A percentile compares a stretch with the other conserved stretches of the same genome.
Evolutionary conservation across 2,113 vertebrate genomes (phyloP).

Genomic region (Murina feae): DNA sequence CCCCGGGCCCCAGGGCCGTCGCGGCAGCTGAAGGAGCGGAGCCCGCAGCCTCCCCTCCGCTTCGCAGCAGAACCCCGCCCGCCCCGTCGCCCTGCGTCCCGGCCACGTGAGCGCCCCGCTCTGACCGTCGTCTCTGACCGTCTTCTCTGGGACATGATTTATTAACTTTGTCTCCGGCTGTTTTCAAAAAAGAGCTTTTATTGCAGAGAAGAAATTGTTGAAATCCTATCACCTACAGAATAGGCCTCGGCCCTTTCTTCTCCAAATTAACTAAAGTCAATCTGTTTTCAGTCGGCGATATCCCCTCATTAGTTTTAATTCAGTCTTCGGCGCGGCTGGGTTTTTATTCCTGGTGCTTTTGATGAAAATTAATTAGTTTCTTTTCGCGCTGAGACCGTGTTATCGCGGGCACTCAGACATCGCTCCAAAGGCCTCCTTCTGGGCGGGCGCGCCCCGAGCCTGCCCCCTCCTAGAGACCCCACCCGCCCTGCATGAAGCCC

Average conservation of each 20-base stretch:
- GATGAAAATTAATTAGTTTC: constrained; percentile 76
- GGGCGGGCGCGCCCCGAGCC: neutral
- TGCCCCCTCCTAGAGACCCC: neutral
- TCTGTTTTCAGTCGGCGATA: constrained; percentile 41
- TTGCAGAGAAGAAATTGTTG: constrained; percentile 47
- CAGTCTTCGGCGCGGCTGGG: constrained; percentile 56
- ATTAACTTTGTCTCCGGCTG: constrained; percentile 40
- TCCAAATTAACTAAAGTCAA: constrained; percentile 44
- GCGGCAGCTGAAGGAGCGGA: no score
- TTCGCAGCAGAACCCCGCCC: neutral
- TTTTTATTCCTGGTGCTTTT: constrained; percentile 66
- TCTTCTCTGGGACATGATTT: constrained; percentile 33
- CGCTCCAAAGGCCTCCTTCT: neutral
- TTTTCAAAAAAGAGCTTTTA: neutral
- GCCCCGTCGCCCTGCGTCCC: neutral
- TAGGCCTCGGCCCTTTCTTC: constrained; percentile 17
- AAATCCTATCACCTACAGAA: constrained; percentile 45
- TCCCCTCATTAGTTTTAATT: constrained; percentile 69
- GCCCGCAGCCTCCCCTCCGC: neutral
- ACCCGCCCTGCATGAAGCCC: no score
- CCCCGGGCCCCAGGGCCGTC: no score
- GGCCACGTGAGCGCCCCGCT: neutral
- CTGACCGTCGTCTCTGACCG: neutral
- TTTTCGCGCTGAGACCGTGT: constrained; percentile 55
- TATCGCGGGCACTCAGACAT: constrained; percentile 21